A percentile compares a stretch with the other conserved stretches of the same genome.
Conservation (phyloP, 2,888 invertebrate species). For the Phlogophora meticulosa region DNA sequence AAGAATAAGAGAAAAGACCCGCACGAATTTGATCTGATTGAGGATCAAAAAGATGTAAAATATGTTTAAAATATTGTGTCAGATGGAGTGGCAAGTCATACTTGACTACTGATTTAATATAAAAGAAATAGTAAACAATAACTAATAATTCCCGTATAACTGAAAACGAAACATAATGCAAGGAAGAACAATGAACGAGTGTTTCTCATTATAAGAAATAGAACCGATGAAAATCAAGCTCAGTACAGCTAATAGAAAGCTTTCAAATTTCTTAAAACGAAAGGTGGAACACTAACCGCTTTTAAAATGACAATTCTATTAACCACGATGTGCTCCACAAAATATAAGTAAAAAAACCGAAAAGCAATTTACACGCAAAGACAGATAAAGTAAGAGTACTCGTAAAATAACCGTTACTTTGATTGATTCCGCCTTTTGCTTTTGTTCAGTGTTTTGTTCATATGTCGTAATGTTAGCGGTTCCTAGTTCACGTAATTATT, state of each 20-base stretch:
- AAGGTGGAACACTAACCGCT: constrained; percentile 22
- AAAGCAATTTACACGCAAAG: constrained; percentile 53
- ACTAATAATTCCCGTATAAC: background rate
- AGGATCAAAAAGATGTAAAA: background rate
- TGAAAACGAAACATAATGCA: too few species aligned
- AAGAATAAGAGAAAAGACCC: background rate
- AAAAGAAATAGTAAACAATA: background rate
- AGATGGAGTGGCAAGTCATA: too few species aligned
- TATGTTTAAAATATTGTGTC: too few species aligned
- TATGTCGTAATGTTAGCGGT: constrained; percentile 44
- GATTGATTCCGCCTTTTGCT: constrained; percentile 55
- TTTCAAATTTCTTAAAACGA: constrained; percentile 13
- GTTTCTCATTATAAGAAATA: background rate
- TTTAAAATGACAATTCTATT: constrained; percentile 42
- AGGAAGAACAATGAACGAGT: background rate
- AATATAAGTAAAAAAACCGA: constrained; percentile 25
- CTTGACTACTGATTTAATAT: too few species aligned
- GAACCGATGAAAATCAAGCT: background rate
- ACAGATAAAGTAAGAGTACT: constrained; percentile 47
- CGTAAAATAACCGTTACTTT: constrained; percentile 40
- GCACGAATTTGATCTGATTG: background rate
- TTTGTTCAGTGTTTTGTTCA: constrained; percentile 37
- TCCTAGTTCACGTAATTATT: constrained; percentile 37
- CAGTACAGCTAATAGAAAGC: background rate
- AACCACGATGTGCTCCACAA: constrained; percentile 27